These are phyloP conservation scores for Cataglyphis cursor DNA, from an alignment of 2,888 invertebrate genomes.

Conservation along the genomic window DNA sequence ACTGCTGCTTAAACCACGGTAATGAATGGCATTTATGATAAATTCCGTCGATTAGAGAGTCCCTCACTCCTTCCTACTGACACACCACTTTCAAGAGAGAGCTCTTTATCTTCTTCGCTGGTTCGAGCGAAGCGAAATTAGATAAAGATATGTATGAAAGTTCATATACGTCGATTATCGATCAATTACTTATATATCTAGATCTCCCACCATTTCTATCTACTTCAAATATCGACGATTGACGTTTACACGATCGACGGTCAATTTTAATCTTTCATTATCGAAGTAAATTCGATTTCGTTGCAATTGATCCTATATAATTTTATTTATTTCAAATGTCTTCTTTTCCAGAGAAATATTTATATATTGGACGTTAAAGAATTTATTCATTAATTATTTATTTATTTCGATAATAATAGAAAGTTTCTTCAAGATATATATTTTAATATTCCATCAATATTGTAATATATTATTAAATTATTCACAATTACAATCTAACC, in stretches of 20 bases:
- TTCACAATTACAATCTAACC: neutral
- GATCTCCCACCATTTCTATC: neutral
- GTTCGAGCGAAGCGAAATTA: conserved; percentile 61
- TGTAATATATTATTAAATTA: neutral
- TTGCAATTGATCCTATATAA: neutral
- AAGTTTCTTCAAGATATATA: neutral
- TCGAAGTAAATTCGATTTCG: neutral
- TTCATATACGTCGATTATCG: conserved; percentile 20
- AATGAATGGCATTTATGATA: conserved; percentile 79
- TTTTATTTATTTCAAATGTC: neutral
- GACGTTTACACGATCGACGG: neutral
- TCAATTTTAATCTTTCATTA: conserved; percentile 3
- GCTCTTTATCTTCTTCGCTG: conserved; percentile 68
- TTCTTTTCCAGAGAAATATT: neutral
- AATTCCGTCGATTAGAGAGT: conserved; percentile 79
- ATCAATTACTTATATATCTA: neutral
- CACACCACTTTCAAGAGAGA: conserved; percentile 54
- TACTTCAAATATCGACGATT: neutral
- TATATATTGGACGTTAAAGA: no score
- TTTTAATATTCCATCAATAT: neutral
- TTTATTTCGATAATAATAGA: neutral
- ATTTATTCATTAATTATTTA: no score
- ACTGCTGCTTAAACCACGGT: conserved; percentile 76
- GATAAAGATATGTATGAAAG: conserved; percentile 61
- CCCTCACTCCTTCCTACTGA: conserved; percentile 67